phyloP scores from a whole-genome alignment of 1,140 invertebrate species.

The Musca domestica region DNA sequence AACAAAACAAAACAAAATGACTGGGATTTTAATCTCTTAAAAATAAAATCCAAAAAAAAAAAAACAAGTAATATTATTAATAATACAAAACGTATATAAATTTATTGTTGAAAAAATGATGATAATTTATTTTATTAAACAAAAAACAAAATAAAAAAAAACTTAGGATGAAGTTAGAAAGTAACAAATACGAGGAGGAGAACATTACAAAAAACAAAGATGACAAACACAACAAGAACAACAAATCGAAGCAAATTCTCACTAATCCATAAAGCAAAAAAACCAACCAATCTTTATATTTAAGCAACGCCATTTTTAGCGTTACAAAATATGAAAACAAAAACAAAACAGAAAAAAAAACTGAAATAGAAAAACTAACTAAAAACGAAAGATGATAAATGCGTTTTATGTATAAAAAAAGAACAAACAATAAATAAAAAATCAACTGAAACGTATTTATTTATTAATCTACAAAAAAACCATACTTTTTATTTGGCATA shows the following conservation, averaged over 20 bases:
- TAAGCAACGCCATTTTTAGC: constrained; percentile 19
- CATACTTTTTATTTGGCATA: too few relatives aligned
- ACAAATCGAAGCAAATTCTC: too few relatives aligned
- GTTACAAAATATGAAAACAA: neutral
- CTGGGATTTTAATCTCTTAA: constrained; percentile 18
- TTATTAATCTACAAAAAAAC: too few relatives aligned
- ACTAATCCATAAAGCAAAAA: constrained; percentile 13
- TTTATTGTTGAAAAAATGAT: constrained; percentile 16
- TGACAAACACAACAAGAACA: too few relatives aligned
- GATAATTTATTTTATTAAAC: constrained; percentile 18
- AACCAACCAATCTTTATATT: constrained; percentile 7
- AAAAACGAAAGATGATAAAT: constrained; percentile 8
- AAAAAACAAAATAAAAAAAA: too few relatives aligned
- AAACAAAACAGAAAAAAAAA: too few relatives aligned
- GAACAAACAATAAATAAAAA: constrained; percentile 11
- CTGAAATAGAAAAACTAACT: constrained; percentile 5
- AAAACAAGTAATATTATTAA: neutral
- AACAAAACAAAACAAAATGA: constrained; percentile 11
- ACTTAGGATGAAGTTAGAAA: constrained; percentile 9
- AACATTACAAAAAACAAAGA: too few relatives aligned
- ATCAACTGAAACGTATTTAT: neutral
- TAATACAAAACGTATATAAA: neutral
- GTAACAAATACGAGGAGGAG: neutral
- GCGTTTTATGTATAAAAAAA: constrained; percentile 17
- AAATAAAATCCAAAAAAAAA: constrained; percentile 16